These are phyloP conservation scores for Abramis brama DNA, from an alignment of 2,113 vertebrate genomes.

Conservation along the genomic window DNA sequence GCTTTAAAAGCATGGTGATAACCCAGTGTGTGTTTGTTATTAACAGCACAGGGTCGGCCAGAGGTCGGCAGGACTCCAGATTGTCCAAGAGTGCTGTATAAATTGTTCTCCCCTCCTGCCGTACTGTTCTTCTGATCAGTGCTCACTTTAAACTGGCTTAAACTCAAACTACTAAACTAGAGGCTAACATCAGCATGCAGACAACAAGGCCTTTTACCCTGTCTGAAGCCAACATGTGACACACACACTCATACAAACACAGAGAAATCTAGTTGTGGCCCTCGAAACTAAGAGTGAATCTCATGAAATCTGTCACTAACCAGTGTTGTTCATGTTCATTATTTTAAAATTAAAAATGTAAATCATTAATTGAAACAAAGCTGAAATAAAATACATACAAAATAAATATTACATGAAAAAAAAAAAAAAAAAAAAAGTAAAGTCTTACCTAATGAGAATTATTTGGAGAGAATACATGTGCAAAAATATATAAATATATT, in stretches of 20 bases:
- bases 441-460: no score
- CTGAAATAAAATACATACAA: not conserved
- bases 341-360: not conserved
- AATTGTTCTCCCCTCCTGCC: not conserved
- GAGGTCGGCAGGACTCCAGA: not conserved
- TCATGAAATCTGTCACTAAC: not conserved
- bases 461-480: no score
- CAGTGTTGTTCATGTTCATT: not conserved
- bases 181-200: conserved; percentile 24
- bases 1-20: not conserved
- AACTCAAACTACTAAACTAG: conserved; percentile 46
- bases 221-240: not conserved
- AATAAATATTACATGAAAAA: no score
- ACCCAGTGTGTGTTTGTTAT: conserved; percentile 13
- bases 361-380: not conserved
- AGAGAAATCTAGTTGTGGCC: not conserved
- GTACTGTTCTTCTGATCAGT: not conserved
- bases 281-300: not conserved
- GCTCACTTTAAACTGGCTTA: conserved; percentile 43
- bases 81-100: not conserved
- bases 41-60: not conserved
- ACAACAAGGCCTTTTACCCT: conserved; percentile 50
- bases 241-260: not conserved
- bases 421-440: not conserved
- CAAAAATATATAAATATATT: no score